Evolutionary conservation across 2,888 invertebrate species (phyloP).

Genomic region (Byasa hedistus): DNA sequence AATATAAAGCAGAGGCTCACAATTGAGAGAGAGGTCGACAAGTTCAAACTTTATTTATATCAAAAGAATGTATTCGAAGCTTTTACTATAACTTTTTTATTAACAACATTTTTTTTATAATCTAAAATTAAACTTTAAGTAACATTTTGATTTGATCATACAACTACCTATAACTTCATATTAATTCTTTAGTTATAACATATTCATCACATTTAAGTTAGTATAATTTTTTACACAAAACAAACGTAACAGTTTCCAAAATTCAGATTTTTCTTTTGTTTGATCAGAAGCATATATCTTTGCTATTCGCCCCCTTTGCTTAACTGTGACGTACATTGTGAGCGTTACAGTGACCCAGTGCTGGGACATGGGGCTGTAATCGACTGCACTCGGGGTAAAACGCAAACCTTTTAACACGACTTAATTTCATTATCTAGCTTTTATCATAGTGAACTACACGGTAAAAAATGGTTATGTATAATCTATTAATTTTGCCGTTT

Average conservation of each 20-base stretch:
- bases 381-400: neutral
- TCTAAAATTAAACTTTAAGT: too few relatives aligned
- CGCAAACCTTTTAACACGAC: neutral
- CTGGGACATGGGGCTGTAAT: neutral
- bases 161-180: too few relatives aligned
- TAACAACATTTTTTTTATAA: neutral
- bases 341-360: conserved; percentile 22
- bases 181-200: too few relatives aligned
- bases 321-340: conserved; percentile 4
- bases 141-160: too few relatives aligned
- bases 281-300: neutral
- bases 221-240: too few relatives aligned
- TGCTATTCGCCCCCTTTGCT: conserved; percentile 1
- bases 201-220: too few relatives aligned
- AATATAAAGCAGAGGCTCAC: neutral
- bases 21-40: neutral
- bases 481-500: neutral
- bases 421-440: neutral
- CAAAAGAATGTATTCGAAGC: neutral
- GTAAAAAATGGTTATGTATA: neutral
- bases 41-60: neutral
- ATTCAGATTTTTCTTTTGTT: too few relatives aligned
- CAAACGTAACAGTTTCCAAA: too few relatives aligned
- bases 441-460: neutral
- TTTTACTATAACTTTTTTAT: neutral